These are phyloP conservation scores for Sus scrofa DNA, from an alignment of 2,113 vertebrate genomes.

Conservation along the genomic window T2T-Sscrofa CM000819.6:53856001-53856500, in stretches of 20 bases:
- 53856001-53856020: too few relatives aligned
- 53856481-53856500: neutral
- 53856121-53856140: too few relatives aligned
- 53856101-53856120: too few relatives aligned
- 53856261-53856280: accelerated
- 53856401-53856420: neutral
- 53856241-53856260: neutral
- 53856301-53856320: neutral
- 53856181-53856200: too few relatives aligned
- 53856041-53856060: too few relatives aligned
- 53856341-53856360: neutral
- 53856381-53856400: neutral
- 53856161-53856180: too few relatives aligned
- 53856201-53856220: too few relatives aligned
- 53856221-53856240: neutral
- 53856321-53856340: neutral
- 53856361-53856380: neutral
- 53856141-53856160: too few relatives aligned
- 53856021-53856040: too few relatives aligned
- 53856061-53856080: too few relatives aligned
- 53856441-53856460: neutral
- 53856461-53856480: neutral
- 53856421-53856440: neutral
- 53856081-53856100: too few relatives aligned
- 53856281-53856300: neutral